These are phyloP conservation scores for Imbricaverruca yamaguchii DNA, from an alignment of 2,888 invertebrate species.

Conservation along the genomic window DNA sequence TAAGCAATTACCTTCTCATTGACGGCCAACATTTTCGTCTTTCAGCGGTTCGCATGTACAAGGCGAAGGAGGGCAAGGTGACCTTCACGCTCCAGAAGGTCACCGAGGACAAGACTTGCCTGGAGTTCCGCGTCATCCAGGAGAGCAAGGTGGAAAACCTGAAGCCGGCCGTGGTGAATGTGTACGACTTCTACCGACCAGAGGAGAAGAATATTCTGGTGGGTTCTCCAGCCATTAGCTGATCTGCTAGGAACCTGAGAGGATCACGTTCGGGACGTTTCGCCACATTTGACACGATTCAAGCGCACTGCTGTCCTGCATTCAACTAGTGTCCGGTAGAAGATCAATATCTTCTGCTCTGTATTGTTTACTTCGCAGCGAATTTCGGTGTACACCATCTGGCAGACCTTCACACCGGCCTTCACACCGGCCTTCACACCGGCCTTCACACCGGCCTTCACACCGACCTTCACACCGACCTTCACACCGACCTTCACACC, in stretches of 20 bases:
- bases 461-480: no score
- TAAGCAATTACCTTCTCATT: no score
- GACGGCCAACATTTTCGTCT: no score
- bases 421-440: no score
- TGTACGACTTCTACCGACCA: constrained; percentile 8
- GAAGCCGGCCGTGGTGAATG: not conserved
- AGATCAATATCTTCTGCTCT: not conserved
- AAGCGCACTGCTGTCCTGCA: not conserved
- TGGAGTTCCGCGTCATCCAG: not conserved
- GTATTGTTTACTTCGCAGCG: not conserved
- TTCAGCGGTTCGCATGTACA: not conserved
- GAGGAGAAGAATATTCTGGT: not conserved
- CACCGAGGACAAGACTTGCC: constrained; percentile 2
- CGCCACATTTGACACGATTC: not conserved
- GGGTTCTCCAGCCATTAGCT: not conserved
- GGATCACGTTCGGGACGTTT: not conserved
- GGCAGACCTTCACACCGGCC: no score
- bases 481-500: no score
- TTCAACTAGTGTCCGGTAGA: not conserved
- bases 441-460: no score
- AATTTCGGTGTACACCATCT: not conserved
- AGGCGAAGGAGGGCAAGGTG: constrained; percentile 4
- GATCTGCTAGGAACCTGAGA: not conserved
- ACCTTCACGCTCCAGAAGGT: not conserved
- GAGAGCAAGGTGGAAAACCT: not conserved